A percentile compares a stretch with the other conserved stretches of the same genome.
phyloP scores from a whole-genome alignment of 2,888 invertebrate genomes.

The Cetonia aurata region DNA sequence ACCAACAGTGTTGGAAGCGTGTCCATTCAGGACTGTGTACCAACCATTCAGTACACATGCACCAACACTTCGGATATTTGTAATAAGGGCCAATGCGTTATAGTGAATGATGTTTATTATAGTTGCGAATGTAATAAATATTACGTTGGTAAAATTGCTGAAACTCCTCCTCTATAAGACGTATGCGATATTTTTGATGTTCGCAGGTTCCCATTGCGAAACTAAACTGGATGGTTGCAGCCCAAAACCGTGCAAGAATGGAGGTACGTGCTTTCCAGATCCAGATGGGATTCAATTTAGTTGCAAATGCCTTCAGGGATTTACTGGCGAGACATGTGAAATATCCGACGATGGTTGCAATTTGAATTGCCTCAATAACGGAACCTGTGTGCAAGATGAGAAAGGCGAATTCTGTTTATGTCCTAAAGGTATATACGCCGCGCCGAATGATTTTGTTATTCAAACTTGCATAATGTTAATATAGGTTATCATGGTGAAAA shows the following conservation, averaged over 20 bases:
- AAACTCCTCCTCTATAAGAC: neutral
- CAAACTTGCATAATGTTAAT: slow-evolving; percentile 46
- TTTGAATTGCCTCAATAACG: slow-evolving; percentile 68
- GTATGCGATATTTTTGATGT: neutral
- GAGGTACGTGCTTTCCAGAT: slow-evolving; percentile 66
- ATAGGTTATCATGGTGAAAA: slow-evolving; percentile 69
- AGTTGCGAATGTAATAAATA: slow-evolving; percentile 69
- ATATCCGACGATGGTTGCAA: slow-evolving; percentile 62
- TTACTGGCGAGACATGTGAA: slow-evolving; percentile 69
- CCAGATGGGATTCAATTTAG: slow-evolving; percentile 55
- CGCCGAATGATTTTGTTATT: too few relatives aligned
- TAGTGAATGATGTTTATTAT: slow-evolving; percentile 61
- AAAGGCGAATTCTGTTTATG: slow-evolving; percentile 67
- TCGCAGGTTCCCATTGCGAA: slow-evolving; percentile 70
- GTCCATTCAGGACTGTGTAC: slow-evolving; percentile 65
- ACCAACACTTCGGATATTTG: slow-evolving; percentile 67
- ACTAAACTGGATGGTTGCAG: slow-evolving; percentile 66
- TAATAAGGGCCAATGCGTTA: slow-evolving; percentile 64
- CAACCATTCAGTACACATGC: slow-evolving; percentile 68
- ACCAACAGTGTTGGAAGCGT: slow-evolving; percentile 65
- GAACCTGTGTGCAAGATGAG: slow-evolving; percentile 65
- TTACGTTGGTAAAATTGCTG: slow-evolving; percentile 65
- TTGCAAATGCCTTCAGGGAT: slow-evolving; percentile 69
- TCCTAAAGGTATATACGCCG: slow-evolving; percentile 53
- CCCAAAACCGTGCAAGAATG: slow-evolving; percentile 71